Conservation (phyloP, 2,888 invertebrate genomes). For the Furcula furcula region DNA sequence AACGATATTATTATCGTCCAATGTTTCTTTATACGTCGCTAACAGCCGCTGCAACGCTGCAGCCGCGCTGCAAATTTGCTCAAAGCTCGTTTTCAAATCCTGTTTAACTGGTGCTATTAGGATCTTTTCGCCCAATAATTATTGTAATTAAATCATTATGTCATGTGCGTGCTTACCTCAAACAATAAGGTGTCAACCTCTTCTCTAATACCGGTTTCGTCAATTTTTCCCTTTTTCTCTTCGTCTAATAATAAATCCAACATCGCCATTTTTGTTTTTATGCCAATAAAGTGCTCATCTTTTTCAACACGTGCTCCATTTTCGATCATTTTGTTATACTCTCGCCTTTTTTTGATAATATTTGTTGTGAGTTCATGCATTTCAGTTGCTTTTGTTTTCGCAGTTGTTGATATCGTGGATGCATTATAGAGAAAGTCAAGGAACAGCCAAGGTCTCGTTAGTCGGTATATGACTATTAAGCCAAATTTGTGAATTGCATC, state of each 20-base stretch:
- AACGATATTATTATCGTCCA: no score
- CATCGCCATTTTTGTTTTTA: slow-evolving; percentile 82
- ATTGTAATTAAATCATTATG: no score
- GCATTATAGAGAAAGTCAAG: slow-evolving; percentile 7
- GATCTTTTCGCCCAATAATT: no score
- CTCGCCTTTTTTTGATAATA: slow-evolving; percentile 65
- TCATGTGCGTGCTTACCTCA: slow-evolving; percentile 75
- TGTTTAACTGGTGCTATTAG: no score
- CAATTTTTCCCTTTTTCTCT: slow-evolving; percentile 77
- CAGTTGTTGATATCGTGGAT: slow-evolving; percentile 9
- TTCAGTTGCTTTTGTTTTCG: slow-evolving; percentile 41
- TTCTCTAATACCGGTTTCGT: slow-evolving; percentile 82
- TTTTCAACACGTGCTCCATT: slow-evolving; percentile 7
- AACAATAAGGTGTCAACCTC: slow-evolving; percentile 89
- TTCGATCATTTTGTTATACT: slow-evolving; percentile 20
- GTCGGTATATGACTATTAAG: slow-evolving; percentile 14
- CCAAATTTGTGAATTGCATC: slow-evolving; percentile 23
- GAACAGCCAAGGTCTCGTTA: slow-evolving; percentile 25
- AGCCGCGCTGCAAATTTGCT: no score
- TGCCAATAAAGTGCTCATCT: slow-evolving; percentile 22
- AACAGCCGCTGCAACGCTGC: no score
- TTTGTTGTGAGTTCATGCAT: slow-evolving; percentile 76
- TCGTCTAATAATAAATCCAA: slow-evolving; percentile 83
- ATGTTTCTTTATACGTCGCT: no score
- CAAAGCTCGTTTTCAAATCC: no score